A percentile compares a stretch with the other conserved stretches of the same genome.
phyloP scores from a whole-genome alignment of 2,113 vertebrate species.

The Eulacestoma nigropectus region DNA sequence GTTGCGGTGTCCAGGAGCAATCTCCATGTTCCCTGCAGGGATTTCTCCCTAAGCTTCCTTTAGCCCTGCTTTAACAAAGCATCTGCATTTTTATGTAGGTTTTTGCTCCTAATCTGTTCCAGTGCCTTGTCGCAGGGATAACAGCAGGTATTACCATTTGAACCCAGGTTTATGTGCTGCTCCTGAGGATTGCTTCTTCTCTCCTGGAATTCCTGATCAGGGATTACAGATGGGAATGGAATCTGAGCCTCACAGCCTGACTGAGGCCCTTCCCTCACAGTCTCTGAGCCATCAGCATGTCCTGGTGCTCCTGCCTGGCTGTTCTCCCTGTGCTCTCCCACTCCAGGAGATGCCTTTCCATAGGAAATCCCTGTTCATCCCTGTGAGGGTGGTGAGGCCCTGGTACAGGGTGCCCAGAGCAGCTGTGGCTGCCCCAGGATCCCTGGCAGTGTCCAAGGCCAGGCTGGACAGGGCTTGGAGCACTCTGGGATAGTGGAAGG shows the following conservation, averaged over 20 bases:
- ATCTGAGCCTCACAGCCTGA: background rate
- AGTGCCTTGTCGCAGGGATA: background rate
- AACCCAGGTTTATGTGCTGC: background rate
- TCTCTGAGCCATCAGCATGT: background rate
- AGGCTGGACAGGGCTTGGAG: background rate
- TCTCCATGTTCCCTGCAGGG: background rate
- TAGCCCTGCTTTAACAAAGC: background rate
- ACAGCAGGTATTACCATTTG: background rate
- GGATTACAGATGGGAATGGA: background rate
- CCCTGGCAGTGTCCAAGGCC: background rate
- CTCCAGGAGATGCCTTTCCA: background rate
- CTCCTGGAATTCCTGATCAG: background rate
- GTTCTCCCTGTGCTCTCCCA: fast-evolving
- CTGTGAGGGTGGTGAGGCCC: fast-evolving
- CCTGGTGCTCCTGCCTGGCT: background rate
- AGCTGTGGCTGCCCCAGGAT: background rate
- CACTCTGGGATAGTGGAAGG: fast-evolving
- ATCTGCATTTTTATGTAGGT: background rate
- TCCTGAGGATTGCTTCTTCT: background rate
- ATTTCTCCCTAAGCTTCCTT: background rate
- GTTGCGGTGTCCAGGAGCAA: background rate
- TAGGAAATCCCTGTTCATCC: background rate
- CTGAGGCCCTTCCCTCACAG: background rate
- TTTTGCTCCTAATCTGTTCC: background rate
- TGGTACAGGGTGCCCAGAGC: background rate